Evolutionary conservation across 2,888 invertebrate species (phyloP).

Genomic region (Athripsodes cinereus): DNA sequence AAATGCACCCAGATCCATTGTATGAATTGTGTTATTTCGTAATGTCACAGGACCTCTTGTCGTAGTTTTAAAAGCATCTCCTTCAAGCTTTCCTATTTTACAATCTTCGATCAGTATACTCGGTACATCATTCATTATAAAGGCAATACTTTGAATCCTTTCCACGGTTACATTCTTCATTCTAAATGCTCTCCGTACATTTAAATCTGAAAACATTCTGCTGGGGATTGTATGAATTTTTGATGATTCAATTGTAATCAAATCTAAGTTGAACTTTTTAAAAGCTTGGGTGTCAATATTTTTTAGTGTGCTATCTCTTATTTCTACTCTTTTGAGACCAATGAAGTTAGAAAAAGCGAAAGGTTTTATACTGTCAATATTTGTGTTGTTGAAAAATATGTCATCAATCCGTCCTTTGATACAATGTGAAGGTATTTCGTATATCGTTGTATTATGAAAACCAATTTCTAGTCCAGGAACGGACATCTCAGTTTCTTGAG

Average conservation of each 20-base stretch:
- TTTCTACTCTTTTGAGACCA: conserved; percentile 56
- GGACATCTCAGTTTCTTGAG: conserved; percentile 33
- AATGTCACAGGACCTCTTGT: conserved; percentile 59
- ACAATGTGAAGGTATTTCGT: conserved; percentile 53
- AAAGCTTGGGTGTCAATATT: conserved; percentile 66
- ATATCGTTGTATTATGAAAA: conserved; percentile 47
- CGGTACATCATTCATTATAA: conserved; percentile 58
- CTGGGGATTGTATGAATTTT: conserved; percentile 58
- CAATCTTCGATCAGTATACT: conserved; percentile 57
- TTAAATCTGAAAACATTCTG: conserved; percentile 66
- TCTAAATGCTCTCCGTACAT: conserved; percentile 58
- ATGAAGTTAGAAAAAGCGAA: conserved; percentile 71
- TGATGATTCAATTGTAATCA: conserved; percentile 59
- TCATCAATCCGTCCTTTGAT: conserved; percentile 68
- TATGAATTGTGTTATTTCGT: conserved; percentile 57
- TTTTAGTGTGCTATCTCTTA: conserved; percentile 55
- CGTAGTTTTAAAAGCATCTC: conserved; percentile 58
- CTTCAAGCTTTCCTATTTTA: conserved; percentile 52
- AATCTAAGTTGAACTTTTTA: conserved; percentile 68
- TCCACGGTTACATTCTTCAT: conserved; percentile 61
- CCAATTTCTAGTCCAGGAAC: conserved; percentile 42
- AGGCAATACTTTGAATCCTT: conserved; percentile 61
- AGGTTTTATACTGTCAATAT: conserved; percentile 56
- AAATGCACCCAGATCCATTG: conserved; percentile 57
- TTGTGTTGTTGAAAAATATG: conserved; percentile 57